Conservation (phyloP, 2,888 invertebrate species). For the Platerodrilus igneus region DNA sequence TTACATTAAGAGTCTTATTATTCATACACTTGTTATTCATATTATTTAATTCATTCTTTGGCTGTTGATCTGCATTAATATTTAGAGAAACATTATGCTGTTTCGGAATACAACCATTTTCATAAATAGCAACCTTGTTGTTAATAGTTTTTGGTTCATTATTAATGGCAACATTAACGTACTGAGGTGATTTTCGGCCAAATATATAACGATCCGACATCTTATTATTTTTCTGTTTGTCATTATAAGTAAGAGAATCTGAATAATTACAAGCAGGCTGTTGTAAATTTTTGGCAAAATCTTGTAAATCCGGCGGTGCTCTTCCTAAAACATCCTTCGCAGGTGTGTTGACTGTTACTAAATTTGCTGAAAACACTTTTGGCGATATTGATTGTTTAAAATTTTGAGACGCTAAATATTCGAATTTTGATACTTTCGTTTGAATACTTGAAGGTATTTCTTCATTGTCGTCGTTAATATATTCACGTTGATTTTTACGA, state of each 20-base stretch:
- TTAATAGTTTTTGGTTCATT: slow-evolving; percentile 47
- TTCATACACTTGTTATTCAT: slow-evolving; percentile 33
- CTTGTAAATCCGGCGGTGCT: slow-evolving; percentile 55
- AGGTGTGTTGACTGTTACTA: slow-evolving; percentile 73
- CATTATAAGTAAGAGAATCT: slow-evolving; percentile 42
- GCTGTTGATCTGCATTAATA: slow-evolving; percentile 38
- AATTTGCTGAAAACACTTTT: slow-evolving; percentile 76
- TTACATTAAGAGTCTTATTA: slow-evolving; percentile 41
- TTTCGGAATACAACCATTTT: slow-evolving; percentile 43
- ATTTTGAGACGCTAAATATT: slow-evolving; percentile 65
- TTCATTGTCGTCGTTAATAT: slow-evolving; percentile 47
- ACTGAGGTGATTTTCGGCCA: slow-evolving; percentile 40
- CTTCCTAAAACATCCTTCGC: slow-evolving; percentile 73
- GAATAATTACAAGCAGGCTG: slow-evolving; percentile 50
- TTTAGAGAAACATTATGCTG: slow-evolving; percentile 35
- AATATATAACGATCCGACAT: slow-evolving; percentile 41
- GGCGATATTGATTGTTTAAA: slow-evolving; percentile 60
- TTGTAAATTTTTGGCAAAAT: slow-evolving; percentile 57
- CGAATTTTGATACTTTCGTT: slow-evolving; percentile 76
- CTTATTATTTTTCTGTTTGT: slow-evolving; percentile 43
- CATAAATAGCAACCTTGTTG: slow-evolving; percentile 44
- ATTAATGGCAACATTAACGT: slow-evolving; percentile 45
- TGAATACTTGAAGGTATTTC: slow-evolving; percentile 59
- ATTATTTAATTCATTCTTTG: slow-evolving; percentile 42
- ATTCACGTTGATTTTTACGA: slow-evolving; percentile 50